phyloP scores from a whole-genome alignment of 2,888 invertebrate species.

The Linyphia triangularis region DNA sequence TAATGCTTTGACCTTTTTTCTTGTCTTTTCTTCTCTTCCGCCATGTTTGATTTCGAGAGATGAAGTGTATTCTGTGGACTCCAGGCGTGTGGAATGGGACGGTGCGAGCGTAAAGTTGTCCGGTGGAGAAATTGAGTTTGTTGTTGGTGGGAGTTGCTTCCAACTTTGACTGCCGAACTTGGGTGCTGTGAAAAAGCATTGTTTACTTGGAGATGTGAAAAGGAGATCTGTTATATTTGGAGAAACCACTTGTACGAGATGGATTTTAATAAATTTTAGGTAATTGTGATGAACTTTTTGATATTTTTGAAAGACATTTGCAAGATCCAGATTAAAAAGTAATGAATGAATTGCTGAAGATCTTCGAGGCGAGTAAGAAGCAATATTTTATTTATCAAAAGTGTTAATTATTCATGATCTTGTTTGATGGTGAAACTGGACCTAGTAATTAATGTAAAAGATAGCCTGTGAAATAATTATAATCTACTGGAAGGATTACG shows the following conservation, averaged over 20 bases:
- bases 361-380: no score
- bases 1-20: constrained; percentile 47
- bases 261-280: background rate
- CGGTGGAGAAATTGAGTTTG: background rate
- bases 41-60: constrained; percentile 57
- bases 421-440: no score
- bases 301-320: background rate
- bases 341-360: no score
- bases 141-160: background rate
- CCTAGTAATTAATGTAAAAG: no score
- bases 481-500: no score
- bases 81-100: background rate
- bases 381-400: no score
- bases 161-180: background rate
- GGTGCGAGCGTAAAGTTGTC: background rate
- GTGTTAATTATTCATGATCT: no score
- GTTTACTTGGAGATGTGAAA: background rate
- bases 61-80: background rate
- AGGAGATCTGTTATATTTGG: background rate
- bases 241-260: background rate
- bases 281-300: background rate
- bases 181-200: no score
- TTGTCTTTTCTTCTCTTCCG: background rate
- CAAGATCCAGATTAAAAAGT: background rate
- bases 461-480: no score